Conservation (phyloP, 1,140 invertebrate species). For the Phymastichus coffea region DNA sequence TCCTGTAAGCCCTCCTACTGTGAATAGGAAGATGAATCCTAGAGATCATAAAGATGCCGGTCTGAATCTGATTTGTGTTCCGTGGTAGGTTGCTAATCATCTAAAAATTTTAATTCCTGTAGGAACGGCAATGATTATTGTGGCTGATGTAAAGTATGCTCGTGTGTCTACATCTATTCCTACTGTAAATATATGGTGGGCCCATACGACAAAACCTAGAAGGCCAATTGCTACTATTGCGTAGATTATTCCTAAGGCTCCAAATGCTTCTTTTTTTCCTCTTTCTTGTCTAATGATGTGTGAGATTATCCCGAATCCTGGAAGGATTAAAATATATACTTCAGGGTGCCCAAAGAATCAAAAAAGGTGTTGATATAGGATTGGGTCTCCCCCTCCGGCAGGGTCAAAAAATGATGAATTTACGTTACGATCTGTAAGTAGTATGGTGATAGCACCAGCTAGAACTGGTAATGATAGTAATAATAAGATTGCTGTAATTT, state of each 20-base stretch:
- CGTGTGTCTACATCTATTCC: slow-evolving; percentile 60
- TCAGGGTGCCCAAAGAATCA: too few relatives aligned
- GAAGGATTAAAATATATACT: slow-evolving; percentile 63
- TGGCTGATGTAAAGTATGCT: slow-evolving; percentile 60
- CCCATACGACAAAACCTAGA: slow-evolving; percentile 51
- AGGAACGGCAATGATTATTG: slow-evolving; percentile 31
- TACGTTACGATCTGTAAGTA: slow-evolving; percentile 60
- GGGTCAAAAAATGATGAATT: slow-evolving; percentile 59
- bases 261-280: slow-evolving; percentile 43
- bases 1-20: slow-evolving; percentile 61
- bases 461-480: slow-evolving; percentile 68
- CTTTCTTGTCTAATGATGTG: slow-evolving; percentile 39
- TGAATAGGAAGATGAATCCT: slow-evolving; percentile 71
- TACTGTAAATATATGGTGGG: slow-evolving; percentile 58
- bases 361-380: slow-evolving; percentile 63
- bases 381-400: slow-evolving; percentile 55
- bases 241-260: slow-evolving; percentile 42
- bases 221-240: slow-evolving; percentile 39
- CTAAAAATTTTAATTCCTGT: too few relatives aligned
- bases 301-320: slow-evolving; percentile 54
- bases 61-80: slow-evolving; percentile 53
- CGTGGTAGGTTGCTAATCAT: slow-evolving; percentile 48
- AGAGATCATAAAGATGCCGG: slow-evolving; percentile 61
- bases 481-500: slow-evolving; percentile 68
- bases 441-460: slow-evolving; percentile 72